phyloP scores from a whole-genome alignment of 2,113 vertebrate genomes.

The Passer montanus region DNA sequence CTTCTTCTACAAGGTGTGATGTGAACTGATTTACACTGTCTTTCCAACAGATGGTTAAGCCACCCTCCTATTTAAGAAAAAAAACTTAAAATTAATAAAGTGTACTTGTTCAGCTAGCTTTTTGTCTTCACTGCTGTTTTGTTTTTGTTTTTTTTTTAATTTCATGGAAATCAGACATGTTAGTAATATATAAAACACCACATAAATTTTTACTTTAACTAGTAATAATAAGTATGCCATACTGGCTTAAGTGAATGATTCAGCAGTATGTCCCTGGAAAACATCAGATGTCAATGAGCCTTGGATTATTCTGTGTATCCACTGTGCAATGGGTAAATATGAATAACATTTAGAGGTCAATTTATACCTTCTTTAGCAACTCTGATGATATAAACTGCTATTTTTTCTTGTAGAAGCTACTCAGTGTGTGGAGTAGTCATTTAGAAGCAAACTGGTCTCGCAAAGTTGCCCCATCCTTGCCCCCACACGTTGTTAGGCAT shows the following conservation, averaged over 20 bases:
- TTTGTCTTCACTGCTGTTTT: background rate
- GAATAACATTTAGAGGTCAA: accelerated
- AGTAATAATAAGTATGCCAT: background rate
- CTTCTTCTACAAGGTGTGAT: constrained; percentile 16
- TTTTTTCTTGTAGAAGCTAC: background rate
- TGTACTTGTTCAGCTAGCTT: background rate
- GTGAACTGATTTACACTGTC: constrained; percentile 36
- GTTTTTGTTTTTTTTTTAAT: background rate
- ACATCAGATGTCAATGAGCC: background rate
- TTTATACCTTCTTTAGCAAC: background rate
- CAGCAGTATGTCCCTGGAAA: background rate
- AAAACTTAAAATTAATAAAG: background rate
- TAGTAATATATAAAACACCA: background rate
- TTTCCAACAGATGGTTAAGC: background rate
- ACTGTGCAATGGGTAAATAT: background rate
- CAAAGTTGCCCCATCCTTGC: background rate
- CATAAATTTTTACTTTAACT: background rate
- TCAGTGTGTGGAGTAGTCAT: background rate
- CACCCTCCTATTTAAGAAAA: background rate
- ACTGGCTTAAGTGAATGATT: background rate
- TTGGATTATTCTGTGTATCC: background rate
- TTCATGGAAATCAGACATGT: background rate
- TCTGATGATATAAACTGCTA: background rate
- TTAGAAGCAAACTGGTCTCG: background rate
- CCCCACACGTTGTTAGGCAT: accelerated